phyloP scores from a whole-genome alignment of 2,888 invertebrate genomes.

The Dorcus hopei region DNA sequence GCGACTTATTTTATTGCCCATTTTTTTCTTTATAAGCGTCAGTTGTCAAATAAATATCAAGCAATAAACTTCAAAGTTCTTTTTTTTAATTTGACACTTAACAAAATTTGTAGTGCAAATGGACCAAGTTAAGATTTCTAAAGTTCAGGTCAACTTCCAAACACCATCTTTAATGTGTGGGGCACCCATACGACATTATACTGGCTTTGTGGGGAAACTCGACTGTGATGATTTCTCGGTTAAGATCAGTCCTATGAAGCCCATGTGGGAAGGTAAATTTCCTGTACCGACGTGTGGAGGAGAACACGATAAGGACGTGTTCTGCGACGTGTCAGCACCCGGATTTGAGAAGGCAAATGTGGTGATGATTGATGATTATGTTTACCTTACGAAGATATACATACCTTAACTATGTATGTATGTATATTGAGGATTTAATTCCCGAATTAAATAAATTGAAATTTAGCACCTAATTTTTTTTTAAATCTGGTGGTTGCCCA shows the following conservation, averaged over 20 bases:
- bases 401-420: slow-evolving; percentile 9
- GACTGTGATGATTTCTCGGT: slow-evolving; percentile 6
- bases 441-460: too few species aligned
- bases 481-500: too few species aligned
- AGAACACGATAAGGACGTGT: slow-evolving; percentile 13
- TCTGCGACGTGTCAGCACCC: slow-evolving; percentile 19
- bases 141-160: slow-evolving; percentile 5
- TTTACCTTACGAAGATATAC: slow-evolving; percentile 21
- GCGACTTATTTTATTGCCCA: slow-evolving; percentile 53
- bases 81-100: neutral
- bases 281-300: slow-evolving; percentile 15
- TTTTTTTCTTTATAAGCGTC: slow-evolving; percentile 24
- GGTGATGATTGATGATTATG: slow-evolving; percentile 23
- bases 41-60: neutral
- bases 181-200: slow-evolving; percentile 2
- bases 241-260: slow-evolving; percentile 8
- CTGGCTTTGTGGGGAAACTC: slow-evolving; percentile 11
- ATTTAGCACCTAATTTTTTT: too few species aligned
- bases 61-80: neutral
- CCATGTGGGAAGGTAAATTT: slow-evolving; percentile 17
- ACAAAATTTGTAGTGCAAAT: neutral
- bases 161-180: slow-evolving; percentile 2
- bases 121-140: neutral
- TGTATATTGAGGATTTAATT: too few species aligned
- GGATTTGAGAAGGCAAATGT: slow-evolving; percentile 23